Evolutionary conservation across 2,113 vertebrate genomes (phyloP), one percentile per base, ranked within the genome.

Genomic region (Sorex araneus): DNA sequence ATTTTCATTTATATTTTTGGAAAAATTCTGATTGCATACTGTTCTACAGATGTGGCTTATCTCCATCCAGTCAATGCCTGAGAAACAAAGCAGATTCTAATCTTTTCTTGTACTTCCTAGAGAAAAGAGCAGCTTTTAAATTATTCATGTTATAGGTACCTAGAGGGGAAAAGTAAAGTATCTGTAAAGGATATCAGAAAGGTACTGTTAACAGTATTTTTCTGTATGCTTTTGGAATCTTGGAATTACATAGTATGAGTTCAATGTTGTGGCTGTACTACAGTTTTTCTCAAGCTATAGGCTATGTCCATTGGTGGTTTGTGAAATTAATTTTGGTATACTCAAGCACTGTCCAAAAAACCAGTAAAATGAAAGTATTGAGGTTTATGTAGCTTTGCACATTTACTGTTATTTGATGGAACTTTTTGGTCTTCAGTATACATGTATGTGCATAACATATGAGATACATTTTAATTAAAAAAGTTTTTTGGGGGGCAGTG

Each of bases 81-180:
- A 40, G 63, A 25, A 28, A 32, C 77, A 25, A 80, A 4, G 19
- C 84, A 47, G 73, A 27, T 94, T 71, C 28, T 89, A 57, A 75
- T 78, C 19, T 93, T 87, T 70, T 18, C 28, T 91, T 89, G 81
- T 16, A 84, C 76, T 84, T 87, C 40, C 30, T 6, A 87, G 74
- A 84, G 57, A 57, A 93, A 84, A 87, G 63, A 81, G 28, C 34
- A 91, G 28, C 11, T 57, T 93, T 94, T 89, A 74, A 82, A 64
- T 90, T 87, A 66, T 40, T 89, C 10, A 84, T 15, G 32, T 7
- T 76, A 6, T 15, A 89, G 7, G 28, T 81, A 66, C 64, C 13
- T 40, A 57, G 67, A 76, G 27, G 63, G 40, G 76, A 77, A 34
- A 89, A 50, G 10, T 50, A 50, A 50, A 50, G 2, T 50, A 50